Evolutionary conservation across 2,113 vertebrate genomes (phyloP), one percentile per base, ranked within the genome.

Genomic region (Muntiacus muntjak): DNA sequence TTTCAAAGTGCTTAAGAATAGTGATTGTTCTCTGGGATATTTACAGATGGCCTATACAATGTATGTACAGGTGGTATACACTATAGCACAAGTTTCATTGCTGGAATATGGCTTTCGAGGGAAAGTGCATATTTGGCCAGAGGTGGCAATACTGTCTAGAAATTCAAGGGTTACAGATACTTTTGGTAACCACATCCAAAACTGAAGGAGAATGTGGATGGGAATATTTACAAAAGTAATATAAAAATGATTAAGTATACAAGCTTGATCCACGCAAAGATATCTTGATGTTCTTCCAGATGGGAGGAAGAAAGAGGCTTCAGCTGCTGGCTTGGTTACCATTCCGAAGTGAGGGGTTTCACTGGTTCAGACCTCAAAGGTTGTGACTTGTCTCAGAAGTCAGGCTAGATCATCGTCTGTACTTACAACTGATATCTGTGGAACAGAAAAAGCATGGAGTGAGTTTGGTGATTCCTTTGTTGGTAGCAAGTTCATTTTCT

Each of bases 361-460:
- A 98, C 79, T 96, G 98, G 96, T 97, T 91, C 98, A 98, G 98
- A 99, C 97, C 89, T 84, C 97, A 98, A 96, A 97, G 78, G 96
- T 54, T 74, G 40, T 76, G 96, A 89, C 94, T 97, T 96, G 92
- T 82, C 88, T 94, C 95, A 93, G 85, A 55, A 97, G 98, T 99
- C 99, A 99, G 6, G 98, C 99, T 95, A 99, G 98, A 98, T 99
- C 99, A 26, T 99, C 99, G 5, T 99, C 99, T 98, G 99, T 99
- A 99, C 99, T 99, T 97, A 99, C 99, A 97, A 99, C 99, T 1
- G 99, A 99, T 98, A 99, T 99, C 99, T 99, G 99, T 40, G 26
- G 36, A 92, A 74, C 98, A 95, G 98, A 82, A 71, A 83, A 92
- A 88, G 45, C 25, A 71, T 36, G 17, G 25, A 43, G 5, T 97